Conservation (phyloP, 92 coral and sea anemone genomes). For the Palythoa grandiflora region DNA sequence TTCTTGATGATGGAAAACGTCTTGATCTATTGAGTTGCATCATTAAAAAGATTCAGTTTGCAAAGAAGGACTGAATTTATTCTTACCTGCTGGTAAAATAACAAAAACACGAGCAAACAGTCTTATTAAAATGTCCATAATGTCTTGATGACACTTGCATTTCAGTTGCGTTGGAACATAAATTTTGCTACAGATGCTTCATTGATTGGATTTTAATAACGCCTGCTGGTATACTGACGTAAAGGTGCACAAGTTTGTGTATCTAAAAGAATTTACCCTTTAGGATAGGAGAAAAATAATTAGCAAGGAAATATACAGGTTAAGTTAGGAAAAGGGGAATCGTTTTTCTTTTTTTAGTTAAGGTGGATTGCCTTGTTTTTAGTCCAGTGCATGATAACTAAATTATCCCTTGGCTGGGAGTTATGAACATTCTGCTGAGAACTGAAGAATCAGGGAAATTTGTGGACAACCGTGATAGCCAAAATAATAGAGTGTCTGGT, state of each 20-base stretch:
- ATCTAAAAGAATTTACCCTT: background rate
- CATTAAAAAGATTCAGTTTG: background rate
- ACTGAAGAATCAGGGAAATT: no score
- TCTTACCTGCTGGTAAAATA: conserved; percentile 14
- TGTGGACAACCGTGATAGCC: background rate
- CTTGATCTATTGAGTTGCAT: background rate
- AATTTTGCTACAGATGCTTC: background rate
- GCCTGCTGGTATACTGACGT: background rate
- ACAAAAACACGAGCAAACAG: conserved; percentile 35
- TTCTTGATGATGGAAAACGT: background rate
- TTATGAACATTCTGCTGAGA: no score
- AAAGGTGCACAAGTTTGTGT: background rate
- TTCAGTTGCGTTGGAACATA: background rate
- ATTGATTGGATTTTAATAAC: background rate
- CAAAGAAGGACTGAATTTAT: background rate
- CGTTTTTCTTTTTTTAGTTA: no score
- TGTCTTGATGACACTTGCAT: background rate
- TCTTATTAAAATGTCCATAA: background rate
- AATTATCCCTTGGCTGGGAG: no score
- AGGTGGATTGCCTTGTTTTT: no score
- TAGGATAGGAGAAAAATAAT: no score
- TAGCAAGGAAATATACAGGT: no score
- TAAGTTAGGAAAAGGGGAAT: no score
- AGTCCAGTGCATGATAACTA: no score
- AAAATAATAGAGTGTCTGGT: background rate